These are phyloP conservation scores for Falco biarmicus DNA, from an alignment of 2,797 vertebrate species.

Conservation along the genomic window DNA sequence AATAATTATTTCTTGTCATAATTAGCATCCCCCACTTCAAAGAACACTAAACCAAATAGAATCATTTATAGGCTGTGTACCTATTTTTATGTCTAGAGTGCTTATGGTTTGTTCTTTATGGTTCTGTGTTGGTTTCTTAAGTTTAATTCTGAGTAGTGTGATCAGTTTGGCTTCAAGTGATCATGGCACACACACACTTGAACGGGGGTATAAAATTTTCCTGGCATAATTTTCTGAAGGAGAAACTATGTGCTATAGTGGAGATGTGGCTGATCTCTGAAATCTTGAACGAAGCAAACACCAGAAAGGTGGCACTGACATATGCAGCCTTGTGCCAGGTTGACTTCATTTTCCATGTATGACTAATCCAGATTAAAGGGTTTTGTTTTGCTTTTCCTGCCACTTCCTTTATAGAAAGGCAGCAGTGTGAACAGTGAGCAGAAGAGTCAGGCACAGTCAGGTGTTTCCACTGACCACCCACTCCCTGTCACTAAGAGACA, in stretches of 20 bases:
- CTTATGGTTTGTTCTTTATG: not conserved
- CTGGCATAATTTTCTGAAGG: not conserved
- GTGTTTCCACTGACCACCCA: constrained; percentile 65
- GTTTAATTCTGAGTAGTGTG: not conserved
- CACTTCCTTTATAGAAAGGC: constrained; percentile 69
- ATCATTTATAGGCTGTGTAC: not conserved
- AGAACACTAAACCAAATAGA: not conserved
- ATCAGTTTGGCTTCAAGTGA: not conserved
- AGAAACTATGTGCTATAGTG: not conserved
- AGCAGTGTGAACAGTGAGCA: constrained; percentile 62
- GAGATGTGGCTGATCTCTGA: not conserved
- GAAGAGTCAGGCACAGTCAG: constrained; percentile 57
- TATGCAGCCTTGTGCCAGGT: not conserved
- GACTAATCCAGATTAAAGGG: constrained; percentile 7
- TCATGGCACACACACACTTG: not conserved
- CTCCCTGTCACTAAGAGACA: constrained; percentile 67
- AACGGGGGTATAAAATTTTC: not conserved
- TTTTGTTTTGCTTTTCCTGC: constrained; percentile 28
- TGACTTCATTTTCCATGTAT: constrained; percentile 20
- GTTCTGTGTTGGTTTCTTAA: not conserved
- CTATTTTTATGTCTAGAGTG: not conserved
- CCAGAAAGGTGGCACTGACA: not conserved
- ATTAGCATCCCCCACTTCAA: not conserved
- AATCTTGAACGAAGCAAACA: not conserved
- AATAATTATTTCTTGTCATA: not conserved